These are phyloP conservation scores for Dicaeum eximium DNA, from an alignment of 2,113 vertebrate species.

Conservation along the genomic window DNA sequence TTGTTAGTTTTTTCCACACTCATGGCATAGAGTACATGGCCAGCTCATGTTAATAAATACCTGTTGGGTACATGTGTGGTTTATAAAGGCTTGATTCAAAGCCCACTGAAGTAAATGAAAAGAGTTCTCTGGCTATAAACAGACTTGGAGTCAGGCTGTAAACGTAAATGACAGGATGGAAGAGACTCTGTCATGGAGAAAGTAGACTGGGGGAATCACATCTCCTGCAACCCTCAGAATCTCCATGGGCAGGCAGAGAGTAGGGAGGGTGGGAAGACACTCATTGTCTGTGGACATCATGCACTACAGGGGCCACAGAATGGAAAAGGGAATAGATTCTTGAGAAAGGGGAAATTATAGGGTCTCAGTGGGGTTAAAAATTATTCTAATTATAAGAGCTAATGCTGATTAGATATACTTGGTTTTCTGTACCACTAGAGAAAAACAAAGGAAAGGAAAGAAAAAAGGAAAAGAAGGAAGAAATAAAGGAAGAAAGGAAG, in stretches of 20 bases:
- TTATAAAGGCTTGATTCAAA: constrained; percentile 53
- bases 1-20: constrained; percentile 62
- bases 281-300: background rate
- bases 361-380: background rate
- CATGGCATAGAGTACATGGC: constrained; percentile 15
- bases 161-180: constrained; percentile 38
- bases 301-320: background rate
- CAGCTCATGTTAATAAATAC: constrained; percentile 56
- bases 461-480: background rate
- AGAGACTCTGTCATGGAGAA: constrained; percentile 26
- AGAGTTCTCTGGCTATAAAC: constrained; percentile 6
- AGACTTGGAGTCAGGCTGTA: background rate
- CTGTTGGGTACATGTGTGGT: constrained; percentile 59
- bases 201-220: background rate
- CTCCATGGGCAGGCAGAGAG: background rate
- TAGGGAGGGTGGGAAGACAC: background rate
- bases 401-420: background rate
- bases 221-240: background rate
- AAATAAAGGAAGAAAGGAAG: fast-evolving
- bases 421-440: background rate
- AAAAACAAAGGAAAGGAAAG: background rate
- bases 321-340: background rate
- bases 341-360: background rate
- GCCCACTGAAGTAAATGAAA: constrained; percentile 48
- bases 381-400: background rate